phyloP scores from a whole-genome alignment of 2,888 invertebrate species.

The Podabrus alpinus region DNA sequence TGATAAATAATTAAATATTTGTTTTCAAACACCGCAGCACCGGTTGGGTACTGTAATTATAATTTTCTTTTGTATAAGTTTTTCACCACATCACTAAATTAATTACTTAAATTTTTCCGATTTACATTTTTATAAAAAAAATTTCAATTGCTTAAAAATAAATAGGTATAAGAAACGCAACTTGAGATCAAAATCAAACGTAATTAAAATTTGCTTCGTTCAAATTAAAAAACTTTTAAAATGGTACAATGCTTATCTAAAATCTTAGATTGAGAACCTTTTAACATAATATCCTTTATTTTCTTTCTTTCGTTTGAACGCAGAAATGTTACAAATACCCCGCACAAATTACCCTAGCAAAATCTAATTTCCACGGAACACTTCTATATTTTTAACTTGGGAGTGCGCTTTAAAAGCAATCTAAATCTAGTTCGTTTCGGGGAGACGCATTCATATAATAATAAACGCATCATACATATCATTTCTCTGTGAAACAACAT shows the following conservation, averaged over 20 bases:
- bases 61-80: background rate
- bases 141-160: background rate
- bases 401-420: conserved; percentile 19
- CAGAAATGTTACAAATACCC: conserved; percentile 26
- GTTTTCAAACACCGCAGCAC: background rate
- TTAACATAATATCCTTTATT: conserved; percentile 25
- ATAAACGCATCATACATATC: conserved; percentile 56
- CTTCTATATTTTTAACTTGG: conserved; percentile 25
- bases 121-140: background rate
- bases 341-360: conserved; percentile 25
- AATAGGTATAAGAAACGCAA: conserved; percentile 5
- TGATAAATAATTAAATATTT: conserved; percentile 30
- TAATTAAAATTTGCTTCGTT: conserved; percentile 28
- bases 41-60: background rate
- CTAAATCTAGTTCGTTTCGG: conserved; percentile 23
- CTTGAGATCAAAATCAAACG: conserved; percentile 24
- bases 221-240: conserved; percentile 29
- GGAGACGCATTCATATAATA: conserved; percentile 51
- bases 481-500: conserved; percentile 54
- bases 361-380: conserved; percentile 24
- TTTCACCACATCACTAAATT: background rate
- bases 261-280: conserved; percentile 25
- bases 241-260: conserved; percentile 26
- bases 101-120: background rate
- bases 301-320: conserved; percentile 20